Percentiles rank a stretch among this genome's conserved stretches.
Conservation (phyloP, 2,113 vertebrate species). For the Paraplagusia blochii region DNA sequence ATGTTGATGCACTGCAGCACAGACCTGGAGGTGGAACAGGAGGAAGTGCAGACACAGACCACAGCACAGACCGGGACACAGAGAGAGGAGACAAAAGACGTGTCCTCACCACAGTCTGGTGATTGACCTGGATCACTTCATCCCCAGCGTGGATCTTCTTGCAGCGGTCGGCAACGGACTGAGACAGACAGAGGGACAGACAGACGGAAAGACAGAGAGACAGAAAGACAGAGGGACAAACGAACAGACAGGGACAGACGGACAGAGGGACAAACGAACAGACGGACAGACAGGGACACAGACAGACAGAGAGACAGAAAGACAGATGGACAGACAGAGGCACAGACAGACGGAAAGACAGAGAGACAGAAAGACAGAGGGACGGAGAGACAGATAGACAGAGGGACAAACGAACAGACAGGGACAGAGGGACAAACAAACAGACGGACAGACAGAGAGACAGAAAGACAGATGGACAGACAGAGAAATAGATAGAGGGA, state of each 20-base stretch:
- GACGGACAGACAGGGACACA: slow-evolving; percentile 53
- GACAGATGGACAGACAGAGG: slow-evolving; percentile 17
- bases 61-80: background rate
- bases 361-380: slow-evolving; percentile 6
- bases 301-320: slow-evolving; percentile 17
- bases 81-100: background rate
- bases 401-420: slow-evolving; percentile 60
- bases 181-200: slow-evolving; percentile 16
- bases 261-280: background rate
- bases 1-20: background rate
- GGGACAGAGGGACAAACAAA: slow-evolving; percentile 9
- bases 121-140: slow-evolving; percentile 82
- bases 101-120: slow-evolving; percentile 76
- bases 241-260: slow-evolving; percentile 67
- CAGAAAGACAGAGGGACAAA: too few species aligned
- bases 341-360: background rate
- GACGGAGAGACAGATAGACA: too few species aligned
- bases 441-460: too few species aligned
- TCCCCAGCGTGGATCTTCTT: slow-evolving; percentile 82
- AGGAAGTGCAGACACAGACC: background rate
- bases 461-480: slow-evolving; percentile 52
- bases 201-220: too few species aligned
- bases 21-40: background rate
- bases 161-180: slow-evolving; percentile 80
- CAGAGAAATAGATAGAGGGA: slow-evolving; percentile 51